phyloP scores from a whole-genome alignment of 2,888 invertebrate species.

The Thysanoteuthis rhombus region DNA sequence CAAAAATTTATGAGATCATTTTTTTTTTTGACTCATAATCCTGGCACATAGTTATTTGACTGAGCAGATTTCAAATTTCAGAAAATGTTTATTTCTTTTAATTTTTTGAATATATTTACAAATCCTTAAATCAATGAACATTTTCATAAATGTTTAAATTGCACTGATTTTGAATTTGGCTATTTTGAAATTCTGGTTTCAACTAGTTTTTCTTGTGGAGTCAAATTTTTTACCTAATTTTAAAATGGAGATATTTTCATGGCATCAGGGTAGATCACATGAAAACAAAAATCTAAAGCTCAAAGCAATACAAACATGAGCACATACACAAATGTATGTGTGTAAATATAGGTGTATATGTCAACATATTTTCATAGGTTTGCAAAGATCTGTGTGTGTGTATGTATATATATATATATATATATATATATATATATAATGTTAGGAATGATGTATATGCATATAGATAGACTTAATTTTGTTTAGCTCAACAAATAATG shows the following conservation, averaged over 20 bases:
- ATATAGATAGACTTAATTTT: neutral
- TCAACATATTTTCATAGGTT: neutral
- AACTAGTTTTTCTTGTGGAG: too few species aligned
- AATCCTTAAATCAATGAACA: too few species aligned
- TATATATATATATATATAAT: constrained; percentile 12
- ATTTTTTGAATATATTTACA: neutral
- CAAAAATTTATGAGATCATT: too few species aligned
- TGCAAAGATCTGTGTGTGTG: neutral
- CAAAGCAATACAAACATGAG: neutral
- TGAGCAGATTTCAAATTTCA: neutral
- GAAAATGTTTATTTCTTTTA: neutral
- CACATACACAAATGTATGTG: neutral
- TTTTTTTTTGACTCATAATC: neutral
- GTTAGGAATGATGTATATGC: too few species aligned
- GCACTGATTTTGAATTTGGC: neutral
- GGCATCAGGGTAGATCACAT: neutral
- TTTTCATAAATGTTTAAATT: neutral
- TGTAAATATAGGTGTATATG: too few species aligned
- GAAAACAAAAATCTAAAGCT: neutral
- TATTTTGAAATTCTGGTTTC: too few species aligned
- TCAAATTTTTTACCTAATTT: too few species aligned
- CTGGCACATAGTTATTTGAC: neutral
- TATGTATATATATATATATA: neutral
- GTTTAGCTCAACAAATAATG: neutral
- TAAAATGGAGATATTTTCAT: neutral